A percentile compares a stretch with the other conserved stretches of the same genome.
Conservation (phyloP, 1,140 invertebrate genomes). For the Bombus sibiricus region DNA sequence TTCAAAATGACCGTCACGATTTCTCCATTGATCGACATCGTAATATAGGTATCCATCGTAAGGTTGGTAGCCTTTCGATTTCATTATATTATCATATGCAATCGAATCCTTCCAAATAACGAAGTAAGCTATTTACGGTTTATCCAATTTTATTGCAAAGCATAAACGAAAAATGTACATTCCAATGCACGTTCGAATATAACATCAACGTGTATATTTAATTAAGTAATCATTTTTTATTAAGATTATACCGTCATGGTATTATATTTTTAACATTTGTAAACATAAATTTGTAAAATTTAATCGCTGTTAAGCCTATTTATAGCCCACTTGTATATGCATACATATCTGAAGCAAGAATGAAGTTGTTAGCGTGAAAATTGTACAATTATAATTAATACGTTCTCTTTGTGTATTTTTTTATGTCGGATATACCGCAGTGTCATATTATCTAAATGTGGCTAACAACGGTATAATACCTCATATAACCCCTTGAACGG, state of each 20-base stretch:
- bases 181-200: not conserved
- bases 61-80: not conserved
- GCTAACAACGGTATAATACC: slow-evolving; percentile 65
- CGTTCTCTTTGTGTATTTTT: not conserved
- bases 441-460: slow-evolving; percentile 48
- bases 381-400: not conserved
- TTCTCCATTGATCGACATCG: not conserved
- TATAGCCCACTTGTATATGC: not conserved
- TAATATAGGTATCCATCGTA: not conserved
- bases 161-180: not conserved
- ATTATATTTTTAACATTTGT: not conserved
- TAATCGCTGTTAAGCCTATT: not conserved
- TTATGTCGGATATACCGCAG: not conserved
- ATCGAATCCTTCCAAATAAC: not conserved
- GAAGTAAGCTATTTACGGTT: no score
- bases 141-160: not conserved
- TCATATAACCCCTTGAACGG: slow-evolving; percentile 58
- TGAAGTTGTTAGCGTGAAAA: not conserved
- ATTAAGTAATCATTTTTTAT: not conserved
- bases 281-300: not conserved
- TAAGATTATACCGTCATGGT: not conserved
- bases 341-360: not conserved
- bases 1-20: not conserved
- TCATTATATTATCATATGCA: not conserved
- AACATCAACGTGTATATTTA: not conserved